phyloP scores from a whole-genome alignment of 2,113 vertebrate genomes.

The Regulus satrapa region DNA sequence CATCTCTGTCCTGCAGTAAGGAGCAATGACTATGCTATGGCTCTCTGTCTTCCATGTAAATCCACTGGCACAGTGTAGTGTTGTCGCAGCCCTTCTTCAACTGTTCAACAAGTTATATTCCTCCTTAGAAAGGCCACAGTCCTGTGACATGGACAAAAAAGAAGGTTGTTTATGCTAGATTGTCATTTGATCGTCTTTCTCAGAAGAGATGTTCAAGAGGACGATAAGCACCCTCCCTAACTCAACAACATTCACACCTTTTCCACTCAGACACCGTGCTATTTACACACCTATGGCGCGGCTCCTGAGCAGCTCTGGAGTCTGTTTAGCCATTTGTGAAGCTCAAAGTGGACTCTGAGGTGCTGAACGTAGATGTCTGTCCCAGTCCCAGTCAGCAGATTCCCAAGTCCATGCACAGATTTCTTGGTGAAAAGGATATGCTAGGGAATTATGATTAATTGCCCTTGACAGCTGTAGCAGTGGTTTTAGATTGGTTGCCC shows the following conservation, averaged over 20 bases:
- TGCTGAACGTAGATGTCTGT: not conserved
- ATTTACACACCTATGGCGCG: rapidly evolving
- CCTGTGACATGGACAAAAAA: not conserved
- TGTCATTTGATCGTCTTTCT: not conserved
- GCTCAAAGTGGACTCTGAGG: not conserved
- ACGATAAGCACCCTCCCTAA: not conserved
- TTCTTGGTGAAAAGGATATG: not conserved
- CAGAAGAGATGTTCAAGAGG: not conserved
- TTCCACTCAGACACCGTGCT: not conserved
- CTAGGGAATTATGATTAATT: not conserved
- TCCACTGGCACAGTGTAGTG: not conserved
- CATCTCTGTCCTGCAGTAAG: not conserved
- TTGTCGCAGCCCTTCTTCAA: not conserved
- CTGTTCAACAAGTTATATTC: not conserved
- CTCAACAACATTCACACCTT: not conserved
- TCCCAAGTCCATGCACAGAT: rapidly evolving
- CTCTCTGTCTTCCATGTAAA: not conserved
- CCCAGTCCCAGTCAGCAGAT: not conserved
- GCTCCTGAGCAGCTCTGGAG: not conserved
- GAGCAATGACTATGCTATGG: not conserved
- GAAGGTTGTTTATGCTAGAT: not conserved
- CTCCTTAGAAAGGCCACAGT: not conserved
- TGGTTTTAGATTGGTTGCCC: not conserved
- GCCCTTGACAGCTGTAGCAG: not conserved
- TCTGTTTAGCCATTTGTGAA: not conserved